A percentile compares a stretch with the other conserved stretches of the same genome.
Conservation (phyloP, 2,888 invertebrate genomes). For the Helleia helle region DNA sequence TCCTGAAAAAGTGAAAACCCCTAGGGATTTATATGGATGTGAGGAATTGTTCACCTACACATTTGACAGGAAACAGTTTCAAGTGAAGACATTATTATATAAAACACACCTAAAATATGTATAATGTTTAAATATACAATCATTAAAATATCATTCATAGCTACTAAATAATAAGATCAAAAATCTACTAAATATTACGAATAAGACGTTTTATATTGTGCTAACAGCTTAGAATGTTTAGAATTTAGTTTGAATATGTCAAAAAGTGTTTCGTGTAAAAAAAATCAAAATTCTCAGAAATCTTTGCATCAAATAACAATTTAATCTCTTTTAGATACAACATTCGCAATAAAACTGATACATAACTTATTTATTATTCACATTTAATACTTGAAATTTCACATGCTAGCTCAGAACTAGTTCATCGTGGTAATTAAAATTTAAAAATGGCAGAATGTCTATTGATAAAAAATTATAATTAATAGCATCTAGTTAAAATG, state of each 20-base stretch:
- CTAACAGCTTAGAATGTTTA: neutral
- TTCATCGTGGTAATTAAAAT: slow-evolving; percentile 5
- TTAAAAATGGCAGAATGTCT: neutral
- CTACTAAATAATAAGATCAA: neutral
- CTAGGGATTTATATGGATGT: too few relatives aligned
- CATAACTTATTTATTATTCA: slow-evolving; percentile 6
- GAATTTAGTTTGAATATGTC: too few relatives aligned
- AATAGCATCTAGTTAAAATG: slow-evolving; percentile 4
- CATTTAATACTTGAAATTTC: slow-evolving; percentile 7
- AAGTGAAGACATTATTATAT: too few relatives aligned
- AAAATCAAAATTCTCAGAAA: neutral
- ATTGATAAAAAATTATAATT: slow-evolving; percentile 8
- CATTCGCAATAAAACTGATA: slow-evolving; percentile 1
- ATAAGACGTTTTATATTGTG: neutral
- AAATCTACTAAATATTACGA: neutral
- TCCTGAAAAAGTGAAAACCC: too few relatives aligned
- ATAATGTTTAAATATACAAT: too few relatives aligned
- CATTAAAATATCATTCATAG: neutral
- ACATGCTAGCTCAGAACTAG: slow-evolving; percentile 5
- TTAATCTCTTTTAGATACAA: slow-evolving; percentile 7
- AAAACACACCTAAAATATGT: too few relatives aligned
- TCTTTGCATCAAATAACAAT: slow-evolving; percentile 8
- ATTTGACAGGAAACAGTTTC: too few relatives aligned
- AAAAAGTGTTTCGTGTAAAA: neutral
- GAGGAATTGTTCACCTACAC: too few relatives aligned